Evolutionary conservation across 2,888 invertebrate genomes (phyloP).

Genomic region (Ommatoiulus sabulosus): DNA sequence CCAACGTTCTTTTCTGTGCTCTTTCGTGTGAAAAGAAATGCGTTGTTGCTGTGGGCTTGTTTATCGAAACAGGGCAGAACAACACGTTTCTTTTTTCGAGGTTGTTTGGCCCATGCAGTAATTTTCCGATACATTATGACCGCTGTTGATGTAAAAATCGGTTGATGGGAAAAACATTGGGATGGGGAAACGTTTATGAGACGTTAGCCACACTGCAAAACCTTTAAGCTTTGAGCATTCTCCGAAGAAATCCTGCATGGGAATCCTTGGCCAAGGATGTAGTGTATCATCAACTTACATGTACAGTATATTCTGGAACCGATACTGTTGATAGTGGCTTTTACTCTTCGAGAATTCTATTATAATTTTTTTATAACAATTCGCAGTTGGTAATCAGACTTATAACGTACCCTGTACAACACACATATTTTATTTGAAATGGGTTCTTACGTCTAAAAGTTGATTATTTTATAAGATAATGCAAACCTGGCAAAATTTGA

Average conservation of each 20-base stretch:
- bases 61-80: not conserved
- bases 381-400: not conserved
- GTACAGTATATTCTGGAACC: no score
- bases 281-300: no score
- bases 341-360: no score
- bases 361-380: no score
- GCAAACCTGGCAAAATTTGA: not conserved
- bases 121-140: not conserved
- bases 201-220: not conserved
- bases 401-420: not conserved
- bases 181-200: not conserved
- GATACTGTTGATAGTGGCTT: no score
- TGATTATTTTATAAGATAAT: slow-evolving; percentile 7
- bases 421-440: not conserved
- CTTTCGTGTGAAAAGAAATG: not conserved
- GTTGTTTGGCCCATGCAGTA: not conserved
- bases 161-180: not conserved
- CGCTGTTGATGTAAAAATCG: not conserved
- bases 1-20: not conserved
- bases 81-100: not conserved
- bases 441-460: not conserved
- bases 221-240: no score
- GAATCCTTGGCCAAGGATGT: no score
- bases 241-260: no score
- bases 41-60: not conserved